Evolutionary conservation across 2,888 invertebrate species (phyloP).

Genomic region (Hartigia nigra): DNA sequence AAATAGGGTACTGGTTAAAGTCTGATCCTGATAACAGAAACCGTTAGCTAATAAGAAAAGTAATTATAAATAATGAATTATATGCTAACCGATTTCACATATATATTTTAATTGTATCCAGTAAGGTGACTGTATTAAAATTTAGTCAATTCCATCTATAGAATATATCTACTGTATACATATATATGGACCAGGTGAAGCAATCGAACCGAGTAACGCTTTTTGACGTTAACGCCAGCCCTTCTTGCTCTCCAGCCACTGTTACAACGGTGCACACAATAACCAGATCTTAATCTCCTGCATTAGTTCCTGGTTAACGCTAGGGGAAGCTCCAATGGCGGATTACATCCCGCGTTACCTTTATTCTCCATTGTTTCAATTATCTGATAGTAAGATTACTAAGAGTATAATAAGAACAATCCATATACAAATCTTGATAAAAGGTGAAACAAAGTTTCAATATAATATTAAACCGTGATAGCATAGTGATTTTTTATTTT

Average conservation of each 20-base stretch:
- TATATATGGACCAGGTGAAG: constrained; percentile 51
- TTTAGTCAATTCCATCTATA: constrained; percentile 27
- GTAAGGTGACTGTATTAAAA: constrained; percentile 44
- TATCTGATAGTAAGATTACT: constrained; percentile 36
- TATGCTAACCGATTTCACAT: background rate
- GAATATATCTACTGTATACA: constrained; percentile 14
- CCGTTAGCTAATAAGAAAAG: background rate
- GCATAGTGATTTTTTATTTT: background rate
- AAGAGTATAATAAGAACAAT: background rate
- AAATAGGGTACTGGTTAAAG: background rate
- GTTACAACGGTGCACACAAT: constrained; percentile 29
- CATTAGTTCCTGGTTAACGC: constrained; percentile 54
- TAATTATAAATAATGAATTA: background rate
- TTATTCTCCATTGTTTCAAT: constrained; percentile 45
- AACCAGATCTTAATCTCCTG: constrained; percentile 58
- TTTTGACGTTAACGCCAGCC: constrained; percentile 61
- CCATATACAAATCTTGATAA: background rate
- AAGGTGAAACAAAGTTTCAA: background rate
- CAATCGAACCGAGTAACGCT: constrained; percentile 53
- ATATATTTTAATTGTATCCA: background rate
- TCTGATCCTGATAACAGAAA: background rate
- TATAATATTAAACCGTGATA: background rate
- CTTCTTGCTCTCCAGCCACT: constrained; percentile 29
- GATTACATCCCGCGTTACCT: background rate
- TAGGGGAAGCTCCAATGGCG: background rate